Evolutionary conservation across 2,113 vertebrate genomes (phyloP).

Genomic region (Megaceryle maxima): DNA sequence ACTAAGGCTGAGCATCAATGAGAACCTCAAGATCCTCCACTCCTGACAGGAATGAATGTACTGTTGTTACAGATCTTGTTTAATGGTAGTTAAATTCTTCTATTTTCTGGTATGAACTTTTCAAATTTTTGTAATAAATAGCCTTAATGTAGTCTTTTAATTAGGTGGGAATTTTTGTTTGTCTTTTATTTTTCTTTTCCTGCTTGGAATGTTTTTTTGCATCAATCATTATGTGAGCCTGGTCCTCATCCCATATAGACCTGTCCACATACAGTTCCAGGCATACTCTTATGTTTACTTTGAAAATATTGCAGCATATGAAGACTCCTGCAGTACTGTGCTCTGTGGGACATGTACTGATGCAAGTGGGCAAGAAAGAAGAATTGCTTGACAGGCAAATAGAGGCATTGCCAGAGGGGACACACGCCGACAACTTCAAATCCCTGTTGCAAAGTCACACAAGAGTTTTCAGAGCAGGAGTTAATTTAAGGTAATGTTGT

Average conservation of each 20-base stretch:
- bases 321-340: not conserved
- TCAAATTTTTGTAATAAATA: not conserved
- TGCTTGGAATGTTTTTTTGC: not conserved
- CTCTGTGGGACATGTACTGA: not conserved
- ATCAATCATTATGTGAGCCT: not conserved
- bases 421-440: not conserved
- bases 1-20: not conserved
- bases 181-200: accelerated
- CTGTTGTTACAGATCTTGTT: not conserved
- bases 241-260: not conserved
- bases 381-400: not conserved
- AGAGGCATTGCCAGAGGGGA: not conserved
- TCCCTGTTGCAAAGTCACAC: not conserved
- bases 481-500: not conserved
- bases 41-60: not conserved
- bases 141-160: not conserved
- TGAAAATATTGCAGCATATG: not conserved
- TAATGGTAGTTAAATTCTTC: not conserved
- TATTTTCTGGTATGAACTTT: not conserved
- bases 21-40: not conserved
- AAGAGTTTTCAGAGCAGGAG: not conserved
- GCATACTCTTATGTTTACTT: not conserved
- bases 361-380: not conserved
- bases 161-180: not conserved
- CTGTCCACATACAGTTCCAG: not conserved